Percentiles rank a stretch among this genome's conserved stretches.
These are phyloP conservation scores for Buathra laborator DNA, from an alignment of 2,888 invertebrate genomes.

Conservation along the genomic window DNA sequence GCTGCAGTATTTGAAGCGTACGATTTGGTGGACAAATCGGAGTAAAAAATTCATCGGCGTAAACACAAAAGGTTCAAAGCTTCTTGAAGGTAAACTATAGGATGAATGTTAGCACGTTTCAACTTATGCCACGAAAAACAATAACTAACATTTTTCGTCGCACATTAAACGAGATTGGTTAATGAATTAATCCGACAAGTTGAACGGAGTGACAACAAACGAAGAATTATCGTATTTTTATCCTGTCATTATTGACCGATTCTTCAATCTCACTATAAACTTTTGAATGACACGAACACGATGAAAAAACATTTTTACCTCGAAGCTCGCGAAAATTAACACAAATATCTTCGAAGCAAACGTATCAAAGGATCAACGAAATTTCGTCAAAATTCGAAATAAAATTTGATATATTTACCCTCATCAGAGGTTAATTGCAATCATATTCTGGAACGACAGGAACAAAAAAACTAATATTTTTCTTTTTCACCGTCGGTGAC, in stretches of 20 bases:
- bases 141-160: not conserved
- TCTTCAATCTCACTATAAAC: not conserved
- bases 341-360: conserved; percentile 13
- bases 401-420: conserved; percentile 69
- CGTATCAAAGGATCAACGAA: conserved; percentile 18
- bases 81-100: not conserved
- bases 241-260: conserved; percentile 7
- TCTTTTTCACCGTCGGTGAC: conserved; percentile 41
- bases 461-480: conserved; percentile 38
- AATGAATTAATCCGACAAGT: not conserved
- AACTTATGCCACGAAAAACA: not conserved
- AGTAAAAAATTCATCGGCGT: not conserved
- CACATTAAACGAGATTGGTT: not conserved
- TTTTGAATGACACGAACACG: conserved; percentile 3
- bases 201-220: not conserved
- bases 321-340: not conserved
- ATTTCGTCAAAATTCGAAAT: conserved; percentile 25
- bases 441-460: conserved; percentile 63
- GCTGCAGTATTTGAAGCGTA: not conserved
- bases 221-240: not conserved
- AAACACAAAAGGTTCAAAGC: not conserved
- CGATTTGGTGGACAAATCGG: not conserved
- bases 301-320: conserved; percentile 14
- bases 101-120: not conserved
- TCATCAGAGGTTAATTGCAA: conserved; percentile 72